Percentiles rank a stretch among this genome's conserved stretches.
These are phyloP conservation scores for Crocidura indochinensis DNA, from an alignment of 2,797 vertebrate species.

Conservation along the genomic window DNA sequence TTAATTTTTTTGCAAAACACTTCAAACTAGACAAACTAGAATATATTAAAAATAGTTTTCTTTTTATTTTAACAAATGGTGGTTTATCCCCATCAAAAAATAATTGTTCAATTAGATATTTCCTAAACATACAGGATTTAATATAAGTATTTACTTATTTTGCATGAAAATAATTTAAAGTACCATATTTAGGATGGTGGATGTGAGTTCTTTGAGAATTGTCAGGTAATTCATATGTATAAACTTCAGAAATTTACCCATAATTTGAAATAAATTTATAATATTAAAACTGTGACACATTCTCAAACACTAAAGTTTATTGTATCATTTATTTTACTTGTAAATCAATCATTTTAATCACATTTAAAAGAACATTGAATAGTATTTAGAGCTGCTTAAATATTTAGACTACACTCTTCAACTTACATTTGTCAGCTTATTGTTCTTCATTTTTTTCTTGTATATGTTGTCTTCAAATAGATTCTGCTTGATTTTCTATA, in stretches of 20 bases:
- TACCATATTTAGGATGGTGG: neutral
- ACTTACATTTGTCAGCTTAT: too few species aligned
- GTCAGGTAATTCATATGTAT: neutral
- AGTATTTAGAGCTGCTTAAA: too few species aligned
- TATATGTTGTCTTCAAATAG: too few species aligned
- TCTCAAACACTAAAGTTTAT: slow-evolving; percentile 11
- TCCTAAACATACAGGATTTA: neutral
- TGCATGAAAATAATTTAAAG: slow-evolving; percentile 39
- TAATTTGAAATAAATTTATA: neutral
- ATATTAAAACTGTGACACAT: neutral
- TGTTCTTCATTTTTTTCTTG: too few species aligned
- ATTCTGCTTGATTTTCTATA: too few species aligned
- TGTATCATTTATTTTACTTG: neutral
- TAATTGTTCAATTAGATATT: neutral
- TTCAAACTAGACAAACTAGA: slow-evolving; percentile 14
- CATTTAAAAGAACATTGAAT: slow-evolving; percentile 9
- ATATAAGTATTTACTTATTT: neutral
- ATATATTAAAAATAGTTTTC: slow-evolving; percentile 6
- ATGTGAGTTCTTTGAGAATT: neutral
- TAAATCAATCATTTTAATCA: slow-evolving; percentile 1
- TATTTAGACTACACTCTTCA: too few species aligned
- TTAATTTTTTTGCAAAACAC: slow-evolving; percentile 47
- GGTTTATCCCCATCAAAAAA: neutral
- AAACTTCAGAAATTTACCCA: slow-evolving; percentile 23
- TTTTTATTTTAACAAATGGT: neutral